A percentile compares a stretch with the other conserved stretches of the same genome.
Conservation (phyloP, 2,113 vertebrate species). For the Uria lomvia region DNA sequence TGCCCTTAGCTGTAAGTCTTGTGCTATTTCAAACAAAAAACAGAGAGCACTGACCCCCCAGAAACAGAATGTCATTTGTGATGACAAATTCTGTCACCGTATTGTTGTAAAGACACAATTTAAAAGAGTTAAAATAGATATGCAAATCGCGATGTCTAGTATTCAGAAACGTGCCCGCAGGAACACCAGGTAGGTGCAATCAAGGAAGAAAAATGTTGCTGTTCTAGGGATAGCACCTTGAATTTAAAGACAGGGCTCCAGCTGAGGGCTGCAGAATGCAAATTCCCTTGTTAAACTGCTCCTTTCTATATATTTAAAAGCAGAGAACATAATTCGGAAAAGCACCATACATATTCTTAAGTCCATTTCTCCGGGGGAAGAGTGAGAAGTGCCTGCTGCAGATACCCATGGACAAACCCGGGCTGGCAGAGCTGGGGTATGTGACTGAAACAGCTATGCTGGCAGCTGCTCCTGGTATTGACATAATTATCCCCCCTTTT, state of each 20-base stretch:
- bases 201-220: slow-evolving; percentile 25
- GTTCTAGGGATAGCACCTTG: not conserved
- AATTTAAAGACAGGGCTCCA: slow-evolving; percentile 2
- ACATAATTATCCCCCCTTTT: not conserved
- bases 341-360: not conserved
- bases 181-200: slow-evolving; percentile 3
- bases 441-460: not conserved
- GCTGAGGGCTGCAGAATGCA: not conserved
- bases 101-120: slow-evolving; percentile 27
- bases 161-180: not conserved
- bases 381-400: not conserved
- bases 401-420: not conserved
- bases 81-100: not conserved
- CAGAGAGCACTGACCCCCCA: not conserved
- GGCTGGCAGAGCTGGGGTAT: not conserved
- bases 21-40: slow-evolving; percentile 1
- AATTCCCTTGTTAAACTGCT: slow-evolving; percentile 4
- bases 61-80: not conserved
- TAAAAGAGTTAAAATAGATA: slow-evolving; percentile 45
- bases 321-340: not conserved
- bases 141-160: not conserved
- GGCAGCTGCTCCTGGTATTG: not conserved
- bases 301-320: not conserved
- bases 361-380: not conserved
- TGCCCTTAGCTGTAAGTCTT: slow-evolving; percentile 19